phyloP scores from a whole-genome alignment of 2,888 invertebrate genomes.

The Teleiodes luculella region DNA sequence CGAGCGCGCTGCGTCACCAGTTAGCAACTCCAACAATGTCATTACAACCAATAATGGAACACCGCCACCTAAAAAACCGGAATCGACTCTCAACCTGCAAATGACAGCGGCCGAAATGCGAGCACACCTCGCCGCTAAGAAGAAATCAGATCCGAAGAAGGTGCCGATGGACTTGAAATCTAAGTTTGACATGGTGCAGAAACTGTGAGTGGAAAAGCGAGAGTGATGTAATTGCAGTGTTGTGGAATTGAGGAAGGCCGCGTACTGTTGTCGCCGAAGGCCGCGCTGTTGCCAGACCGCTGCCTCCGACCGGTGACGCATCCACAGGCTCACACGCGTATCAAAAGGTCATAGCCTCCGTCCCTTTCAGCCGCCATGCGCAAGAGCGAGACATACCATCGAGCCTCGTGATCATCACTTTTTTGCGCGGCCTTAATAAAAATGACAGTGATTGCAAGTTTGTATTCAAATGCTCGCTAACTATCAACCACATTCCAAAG shows the following conservation, averaged over 20 bases:
- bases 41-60: constrained; percentile 12
- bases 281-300: constrained; percentile 23
- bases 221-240: constrained; percentile 21
- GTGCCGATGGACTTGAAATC: constrained; percentile 93
- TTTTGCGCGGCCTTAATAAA: background rate
- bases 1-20: constrained; percentile 14
- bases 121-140: constrained; percentile 89
- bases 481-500: constrained; percentile 29
- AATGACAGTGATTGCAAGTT: background rate
- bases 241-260: constrained; percentile 16
- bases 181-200: constrained; percentile 96
- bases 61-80: constrained; percentile 28
- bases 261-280: background rate
- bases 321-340: constrained; percentile 18
- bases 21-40: background rate
- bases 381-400: constrained; percentile 1
- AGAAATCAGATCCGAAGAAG: constrained; percentile 94
- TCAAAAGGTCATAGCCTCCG: constrained; percentile 22
- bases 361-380: background rate
- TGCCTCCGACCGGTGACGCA: constrained; percentile 24
- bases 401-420: background rate
- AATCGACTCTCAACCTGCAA: constrained; percentile 84
- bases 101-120: constrained; percentile 95
- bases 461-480: background rate
- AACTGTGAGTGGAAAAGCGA: constrained; percentile 79